phyloP scores from a whole-genome alignment of 2,797 vertebrate species.

The Tokudaia tokunoshimensis region DNA sequence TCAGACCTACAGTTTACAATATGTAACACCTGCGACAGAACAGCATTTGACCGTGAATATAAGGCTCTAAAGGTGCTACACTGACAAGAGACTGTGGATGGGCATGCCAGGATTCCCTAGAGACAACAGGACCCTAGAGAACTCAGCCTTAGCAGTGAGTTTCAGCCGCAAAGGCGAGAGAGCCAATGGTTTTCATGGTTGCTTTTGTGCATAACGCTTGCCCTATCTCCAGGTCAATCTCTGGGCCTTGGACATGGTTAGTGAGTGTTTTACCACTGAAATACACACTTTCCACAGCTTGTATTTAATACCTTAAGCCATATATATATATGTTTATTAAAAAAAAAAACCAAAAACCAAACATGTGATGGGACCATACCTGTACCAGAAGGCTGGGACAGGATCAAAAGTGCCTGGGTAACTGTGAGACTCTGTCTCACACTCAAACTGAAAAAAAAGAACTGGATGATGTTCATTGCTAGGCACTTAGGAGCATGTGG shows the following conservation, averaged over 20 bases:
- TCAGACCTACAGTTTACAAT: background rate
- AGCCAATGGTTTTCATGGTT: background rate
- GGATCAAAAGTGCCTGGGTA: background rate
- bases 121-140: background rate
- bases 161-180: background rate
- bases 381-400: background rate
- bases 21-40: background rate
- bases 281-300: background rate
- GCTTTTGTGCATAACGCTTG: background rate
- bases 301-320: conserved; percentile 5
- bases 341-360: background rate
- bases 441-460: background rate
- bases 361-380: no score
- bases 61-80: background rate
- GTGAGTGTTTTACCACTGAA: background rate
- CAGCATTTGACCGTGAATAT: background rate
- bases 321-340: background rate
- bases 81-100: background rate
- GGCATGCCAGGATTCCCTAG: background rate
- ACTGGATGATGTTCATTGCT: background rate
- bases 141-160: background rate
- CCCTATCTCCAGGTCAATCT: background rate
- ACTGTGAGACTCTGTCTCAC: background rate
- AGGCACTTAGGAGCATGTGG: background rate
- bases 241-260: background rate